These are phyloP conservation scores for Syndactyla subalaris DNA, from an alignment of 2,797 vertebrate genomes.

Conservation along the genomic window DNA sequence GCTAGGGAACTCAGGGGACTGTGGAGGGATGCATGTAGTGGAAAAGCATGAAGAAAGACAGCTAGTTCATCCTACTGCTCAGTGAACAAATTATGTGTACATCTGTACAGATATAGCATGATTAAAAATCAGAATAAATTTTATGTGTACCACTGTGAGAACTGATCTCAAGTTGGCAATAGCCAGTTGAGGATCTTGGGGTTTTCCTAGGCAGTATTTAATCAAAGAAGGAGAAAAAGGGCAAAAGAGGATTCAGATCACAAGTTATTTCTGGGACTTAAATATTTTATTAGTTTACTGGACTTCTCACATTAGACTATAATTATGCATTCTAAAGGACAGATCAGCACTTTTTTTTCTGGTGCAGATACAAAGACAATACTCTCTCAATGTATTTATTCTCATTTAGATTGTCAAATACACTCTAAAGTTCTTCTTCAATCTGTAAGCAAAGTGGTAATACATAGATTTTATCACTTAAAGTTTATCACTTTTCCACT, in stretches of 20 bases:
- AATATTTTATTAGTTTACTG: background rate
- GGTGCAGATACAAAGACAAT: background rate
- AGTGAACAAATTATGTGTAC: background rate
- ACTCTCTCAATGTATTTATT: background rate
- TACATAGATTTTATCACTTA: background rate
- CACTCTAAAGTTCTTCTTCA: background rate
- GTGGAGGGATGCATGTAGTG: fast-evolving
- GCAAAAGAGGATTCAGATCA: background rate
- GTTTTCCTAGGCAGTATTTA: background rate
- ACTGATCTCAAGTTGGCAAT: background rate
- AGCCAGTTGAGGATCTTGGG: background rate
- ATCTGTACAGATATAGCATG: background rate
- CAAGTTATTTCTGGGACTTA: background rate
- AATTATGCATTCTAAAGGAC: background rate
- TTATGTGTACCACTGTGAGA: background rate
- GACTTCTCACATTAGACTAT: background rate
- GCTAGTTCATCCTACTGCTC: background rate
- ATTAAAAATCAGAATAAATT: background rate
- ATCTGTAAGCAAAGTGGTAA: background rate
- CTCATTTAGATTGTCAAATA: background rate
- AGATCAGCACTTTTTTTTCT: background rate
- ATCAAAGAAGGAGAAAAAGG: background rate
- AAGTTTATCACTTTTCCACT: background rate
- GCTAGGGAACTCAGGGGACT: background rate
- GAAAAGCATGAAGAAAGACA: background rate